Conservation (phyloP, 2,113 vertebrate species). For the Plecturocebus donacophilus region DNA sequence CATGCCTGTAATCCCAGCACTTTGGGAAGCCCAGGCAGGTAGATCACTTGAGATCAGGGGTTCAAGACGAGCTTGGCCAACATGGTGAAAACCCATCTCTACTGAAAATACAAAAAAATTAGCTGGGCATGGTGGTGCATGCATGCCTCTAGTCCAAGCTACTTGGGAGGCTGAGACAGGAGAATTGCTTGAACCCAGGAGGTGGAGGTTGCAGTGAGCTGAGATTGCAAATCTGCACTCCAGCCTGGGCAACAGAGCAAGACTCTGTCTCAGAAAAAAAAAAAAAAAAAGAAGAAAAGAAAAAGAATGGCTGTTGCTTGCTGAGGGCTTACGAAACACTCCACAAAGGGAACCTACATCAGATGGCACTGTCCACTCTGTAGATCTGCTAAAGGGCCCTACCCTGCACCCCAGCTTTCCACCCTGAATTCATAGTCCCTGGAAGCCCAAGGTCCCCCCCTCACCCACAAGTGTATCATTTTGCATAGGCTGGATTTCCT, state of each 20-base stretch:
- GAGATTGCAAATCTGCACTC: not conserved
- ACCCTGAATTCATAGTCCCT: too few species aligned
- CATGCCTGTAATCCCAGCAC: not conserved
- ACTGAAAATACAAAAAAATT: too few species aligned
- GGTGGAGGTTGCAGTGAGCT: not conserved
- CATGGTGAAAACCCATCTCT: too few species aligned
- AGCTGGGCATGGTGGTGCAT: too few species aligned
- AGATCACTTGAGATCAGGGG: too few species aligned
- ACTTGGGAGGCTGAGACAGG: not conserved
- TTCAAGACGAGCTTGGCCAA: too few species aligned
- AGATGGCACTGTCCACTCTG: rapidly evolving
- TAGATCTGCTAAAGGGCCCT: not conserved
- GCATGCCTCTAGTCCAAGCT: not conserved
- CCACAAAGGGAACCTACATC: rapidly evolving
- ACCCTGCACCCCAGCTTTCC: not conserved
- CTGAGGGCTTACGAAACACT: rapidly evolving
- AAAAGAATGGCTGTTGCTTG: too few species aligned
- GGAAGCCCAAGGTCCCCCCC: not conserved
- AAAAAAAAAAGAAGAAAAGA: too few species aligned
- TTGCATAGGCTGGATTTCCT: not conserved
- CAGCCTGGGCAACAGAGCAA: not conserved
- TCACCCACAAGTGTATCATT: too few species aligned
- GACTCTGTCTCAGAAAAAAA: not conserved
- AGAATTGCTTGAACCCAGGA: not conserved
- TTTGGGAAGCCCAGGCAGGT: too few species aligned